phyloP scores from a whole-genome alignment of 2,888 invertebrate genomes.

The Blera fallax region DNA sequence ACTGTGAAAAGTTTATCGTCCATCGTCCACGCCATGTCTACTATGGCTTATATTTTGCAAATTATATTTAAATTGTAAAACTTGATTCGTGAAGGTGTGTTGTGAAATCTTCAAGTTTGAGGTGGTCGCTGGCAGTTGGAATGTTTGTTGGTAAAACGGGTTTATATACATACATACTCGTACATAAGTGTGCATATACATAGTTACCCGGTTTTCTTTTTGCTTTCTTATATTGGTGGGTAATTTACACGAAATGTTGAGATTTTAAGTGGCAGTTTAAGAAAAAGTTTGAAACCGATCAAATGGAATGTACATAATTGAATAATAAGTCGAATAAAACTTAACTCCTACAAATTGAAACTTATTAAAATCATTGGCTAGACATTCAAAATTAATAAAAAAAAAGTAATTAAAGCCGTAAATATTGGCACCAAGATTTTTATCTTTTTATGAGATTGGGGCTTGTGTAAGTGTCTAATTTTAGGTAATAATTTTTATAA shows the following conservation, averaged over 20 bases:
- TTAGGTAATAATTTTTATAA: too few species aligned
- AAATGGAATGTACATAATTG: not conserved
- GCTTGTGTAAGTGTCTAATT: too few species aligned
- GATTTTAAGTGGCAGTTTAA: too few species aligned
- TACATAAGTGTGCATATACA: too few species aligned
- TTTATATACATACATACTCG: too few species aligned
- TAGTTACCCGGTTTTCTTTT: not conserved
- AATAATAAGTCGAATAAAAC: not conserved
- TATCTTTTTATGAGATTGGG: too few species aligned
- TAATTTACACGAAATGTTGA: not conserved
- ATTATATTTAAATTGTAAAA: slow-evolving; percentile 28
- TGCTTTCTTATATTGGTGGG: not conserved
- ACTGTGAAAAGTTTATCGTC: slow-evolving; percentile 2
- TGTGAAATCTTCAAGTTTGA: slow-evolving; percentile 43
- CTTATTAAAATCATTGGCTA: too few species aligned
- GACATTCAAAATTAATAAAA: too few species aligned
- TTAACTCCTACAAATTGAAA: too few species aligned
- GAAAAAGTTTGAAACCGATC: not conserved
- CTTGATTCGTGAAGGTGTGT: slow-evolving; percentile 26
- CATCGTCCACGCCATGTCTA: not conserved
- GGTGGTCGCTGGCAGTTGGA: slow-evolving; percentile 1
- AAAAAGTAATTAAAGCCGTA: too few species aligned
- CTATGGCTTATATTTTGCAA: slow-evolving; percentile 22
- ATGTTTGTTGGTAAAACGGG: not conserved
- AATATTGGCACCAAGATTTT: too few species aligned